A percentile compares a stretch with the other conserved stretches of the same genome.
These are phyloP conservation scores for Pelecanoides urinatrix DNA, from an alignment of 2,113 vertebrate genomes.

Conservation along the genomic window DNA sequence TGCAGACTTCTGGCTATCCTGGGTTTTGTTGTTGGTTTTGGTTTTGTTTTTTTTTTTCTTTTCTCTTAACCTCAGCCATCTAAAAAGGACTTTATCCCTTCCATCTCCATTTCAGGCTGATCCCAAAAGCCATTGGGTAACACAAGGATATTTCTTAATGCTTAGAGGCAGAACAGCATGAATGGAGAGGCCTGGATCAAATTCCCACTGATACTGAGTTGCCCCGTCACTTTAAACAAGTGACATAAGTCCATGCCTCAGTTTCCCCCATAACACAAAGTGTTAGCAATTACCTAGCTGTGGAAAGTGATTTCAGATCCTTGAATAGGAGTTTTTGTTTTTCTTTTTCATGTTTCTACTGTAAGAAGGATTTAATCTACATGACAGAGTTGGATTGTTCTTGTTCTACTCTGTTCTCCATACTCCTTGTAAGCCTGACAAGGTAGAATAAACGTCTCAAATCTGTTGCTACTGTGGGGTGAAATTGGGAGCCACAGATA, in stretches of 20 bases:
- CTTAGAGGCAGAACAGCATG: not conserved
- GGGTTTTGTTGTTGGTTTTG: not conserved
- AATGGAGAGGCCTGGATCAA: not conserved
- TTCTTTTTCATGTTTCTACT: not conserved
- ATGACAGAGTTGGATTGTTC: not conserved
- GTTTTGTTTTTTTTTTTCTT: too few species aligned
- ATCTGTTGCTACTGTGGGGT: not conserved
- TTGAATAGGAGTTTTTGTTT: accelerated
- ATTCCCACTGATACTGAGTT: not conserved
- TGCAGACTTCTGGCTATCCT: not conserved
- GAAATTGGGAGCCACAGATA: not conserved
- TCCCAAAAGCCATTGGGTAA: not conserved
- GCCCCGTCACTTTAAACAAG: not conserved
- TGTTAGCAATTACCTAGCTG: not conserved
- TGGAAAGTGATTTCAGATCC: not conserved
- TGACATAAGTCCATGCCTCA: not conserved
- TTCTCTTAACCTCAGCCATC: not conserved
- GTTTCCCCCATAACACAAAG: not conserved
- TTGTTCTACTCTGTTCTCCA: not conserved
- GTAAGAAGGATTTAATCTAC: not conserved
- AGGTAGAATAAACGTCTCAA: not conserved
- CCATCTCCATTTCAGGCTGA: not conserved
- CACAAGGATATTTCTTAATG: not conserved
- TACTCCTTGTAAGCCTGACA: not conserved
- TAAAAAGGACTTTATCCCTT: not conserved